Evolutionary conservation across 2,113 vertebrate genomes (phyloP).

Genomic region (Hemicordylus capensis): DNA sequence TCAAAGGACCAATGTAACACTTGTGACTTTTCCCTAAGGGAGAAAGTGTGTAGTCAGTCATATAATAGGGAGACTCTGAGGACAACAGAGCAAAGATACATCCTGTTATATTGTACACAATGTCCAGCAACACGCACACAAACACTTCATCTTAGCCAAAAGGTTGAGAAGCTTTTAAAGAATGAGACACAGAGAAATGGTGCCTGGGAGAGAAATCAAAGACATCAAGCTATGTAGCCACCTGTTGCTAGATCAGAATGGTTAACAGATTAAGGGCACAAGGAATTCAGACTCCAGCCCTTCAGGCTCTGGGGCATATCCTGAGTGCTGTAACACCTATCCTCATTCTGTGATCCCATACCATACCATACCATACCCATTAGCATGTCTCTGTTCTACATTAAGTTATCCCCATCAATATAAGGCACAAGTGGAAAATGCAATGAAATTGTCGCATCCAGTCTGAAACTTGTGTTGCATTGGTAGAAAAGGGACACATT

Average conservation of each 20-base stretch:
- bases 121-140: too few species aligned
- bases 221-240: background rate
- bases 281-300: background rate
- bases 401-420: background rate
- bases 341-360: background rate
- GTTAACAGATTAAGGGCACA: background rate
- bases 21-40: background rate
- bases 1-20: background rate
- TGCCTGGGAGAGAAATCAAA: background rate
- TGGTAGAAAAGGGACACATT: too few species aligned
- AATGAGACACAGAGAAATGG: background rate
- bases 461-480: too few species aligned
- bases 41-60: background rate
- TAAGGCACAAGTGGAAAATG: too few species aligned
- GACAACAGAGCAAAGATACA: background rate
- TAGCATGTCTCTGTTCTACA: background rate
- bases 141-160: too few species aligned
- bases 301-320: background rate
- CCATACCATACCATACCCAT: background rate
- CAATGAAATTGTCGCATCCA: too few species aligned
- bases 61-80: background rate
- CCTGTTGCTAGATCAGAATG: background rate
- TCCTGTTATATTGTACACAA: background rate
- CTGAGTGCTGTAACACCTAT: background rate
- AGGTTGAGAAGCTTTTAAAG: too few species aligned